These are phyloP conservation scores for Corbicula japonica DNA, from an alignment of 2,888 invertebrate genomes.

Conservation along the genomic window DNA sequence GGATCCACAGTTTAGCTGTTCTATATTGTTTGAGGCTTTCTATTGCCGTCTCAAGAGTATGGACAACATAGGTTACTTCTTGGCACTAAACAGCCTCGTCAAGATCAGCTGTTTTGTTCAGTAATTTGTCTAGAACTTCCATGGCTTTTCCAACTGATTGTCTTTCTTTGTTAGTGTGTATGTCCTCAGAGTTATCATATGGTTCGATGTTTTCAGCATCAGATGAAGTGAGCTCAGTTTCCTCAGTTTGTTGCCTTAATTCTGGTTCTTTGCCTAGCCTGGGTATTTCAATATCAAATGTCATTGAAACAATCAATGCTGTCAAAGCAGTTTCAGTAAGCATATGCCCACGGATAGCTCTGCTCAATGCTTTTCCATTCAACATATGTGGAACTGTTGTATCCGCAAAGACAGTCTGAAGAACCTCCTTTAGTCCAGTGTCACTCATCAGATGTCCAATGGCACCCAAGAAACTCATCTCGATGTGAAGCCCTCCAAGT, in stretches of 20 bases:
- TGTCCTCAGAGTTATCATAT: too few species aligned
- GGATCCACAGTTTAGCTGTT: constrained; percentile 45
- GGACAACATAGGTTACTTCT: too few species aligned
- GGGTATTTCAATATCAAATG: background rate
- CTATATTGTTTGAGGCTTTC: background rate
- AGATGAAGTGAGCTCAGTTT: too few species aligned
- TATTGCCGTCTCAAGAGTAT: too few species aligned
- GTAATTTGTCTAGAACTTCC: too few species aligned
- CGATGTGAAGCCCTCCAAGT: constrained; percentile 57
- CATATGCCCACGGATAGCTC: constrained; percentile 67
- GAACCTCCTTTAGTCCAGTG: constrained; percentile 66
- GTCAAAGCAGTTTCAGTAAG: constrained; percentile 27
- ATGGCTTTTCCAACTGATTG: too few species aligned
- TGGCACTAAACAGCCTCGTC: too few species aligned
- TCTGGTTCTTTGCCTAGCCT: constrained; percentile 20
- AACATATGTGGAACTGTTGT: constrained; percentile 67
- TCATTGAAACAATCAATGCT: background rate
- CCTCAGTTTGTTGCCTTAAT: too few species aligned
- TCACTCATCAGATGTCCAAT: constrained; percentile 69
- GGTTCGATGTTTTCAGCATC: too few species aligned
- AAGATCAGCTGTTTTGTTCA: too few species aligned
- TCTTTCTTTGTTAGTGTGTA: too few species aligned
- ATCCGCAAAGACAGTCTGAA: constrained; percentile 64
- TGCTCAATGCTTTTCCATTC: constrained; percentile 63
- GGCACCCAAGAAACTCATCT: constrained; percentile 71